These are phyloP conservation scores for Archaeoteleia sp. DNA, from an alignment of 2,888 invertebrate genomes.

Conservation along the genomic window DNA sequence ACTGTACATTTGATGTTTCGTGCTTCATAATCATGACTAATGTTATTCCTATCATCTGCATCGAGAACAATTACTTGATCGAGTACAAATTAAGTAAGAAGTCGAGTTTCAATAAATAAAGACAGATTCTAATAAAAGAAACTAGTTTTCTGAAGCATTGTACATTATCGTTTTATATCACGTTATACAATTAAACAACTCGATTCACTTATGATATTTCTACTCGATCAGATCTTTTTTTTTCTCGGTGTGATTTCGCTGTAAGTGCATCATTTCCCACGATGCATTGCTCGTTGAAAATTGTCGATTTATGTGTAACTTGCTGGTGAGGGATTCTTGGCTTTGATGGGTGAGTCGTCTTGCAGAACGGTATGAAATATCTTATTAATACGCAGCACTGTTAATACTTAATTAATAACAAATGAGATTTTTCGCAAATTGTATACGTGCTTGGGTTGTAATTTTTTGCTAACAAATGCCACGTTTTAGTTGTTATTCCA, in stretches of 20 bases:
- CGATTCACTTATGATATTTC: conserved; percentile 21
- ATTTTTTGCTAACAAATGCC: conserved; percentile 24
- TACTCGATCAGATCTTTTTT: conserved; percentile 48
- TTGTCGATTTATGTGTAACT: conserved; percentile 52
- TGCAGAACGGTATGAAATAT: conserved; percentile 48
- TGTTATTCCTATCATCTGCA: conserved; percentile 49
- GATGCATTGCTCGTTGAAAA: conserved; percentile 53
- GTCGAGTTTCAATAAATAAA: background rate
- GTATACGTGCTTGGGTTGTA: conserved; percentile 32
- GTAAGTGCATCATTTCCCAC: conserved; percentile 52
- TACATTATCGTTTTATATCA: background rate
- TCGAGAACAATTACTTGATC: conserved; percentile 12
- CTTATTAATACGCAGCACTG: conserved; percentile 48
- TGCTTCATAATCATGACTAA: conserved; percentile 51
- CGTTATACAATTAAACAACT: background rate
- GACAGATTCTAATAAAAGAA: background rate
- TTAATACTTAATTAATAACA: conserved; percentile 19
- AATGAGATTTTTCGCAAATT: conserved; percentile 24
- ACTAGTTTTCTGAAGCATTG: too few relatives aligned
- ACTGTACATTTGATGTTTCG: conserved; percentile 52
- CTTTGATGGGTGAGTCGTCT: conserved; percentile 54
- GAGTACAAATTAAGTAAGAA: conserved; percentile 2
- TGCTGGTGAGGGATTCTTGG: conserved; percentile 52
- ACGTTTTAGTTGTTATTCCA: conserved; percentile 7
- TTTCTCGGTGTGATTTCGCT: conserved; percentile 53